A percentile compares a stretch with the other conserved stretches of the same genome.
Evolutionary conservation across 2,888 invertebrate genomes (phyloP).

Genomic region (Magallana nippona): DNA sequence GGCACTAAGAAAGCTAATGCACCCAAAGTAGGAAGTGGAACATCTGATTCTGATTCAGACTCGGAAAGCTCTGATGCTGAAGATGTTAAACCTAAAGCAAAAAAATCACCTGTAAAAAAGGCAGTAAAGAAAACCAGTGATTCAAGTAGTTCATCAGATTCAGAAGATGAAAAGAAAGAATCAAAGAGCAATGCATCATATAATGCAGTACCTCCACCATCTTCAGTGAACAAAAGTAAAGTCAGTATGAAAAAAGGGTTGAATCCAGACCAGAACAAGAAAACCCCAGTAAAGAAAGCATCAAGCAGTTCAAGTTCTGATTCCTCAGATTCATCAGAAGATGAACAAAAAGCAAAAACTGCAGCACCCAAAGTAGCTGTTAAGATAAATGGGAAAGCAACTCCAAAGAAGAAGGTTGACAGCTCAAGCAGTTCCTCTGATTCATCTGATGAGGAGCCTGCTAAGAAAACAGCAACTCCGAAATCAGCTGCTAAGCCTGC

Average conservation of each 20-base stretch:
- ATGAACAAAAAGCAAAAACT: constrained; percentile 36
- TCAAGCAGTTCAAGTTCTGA: constrained; percentile 37
- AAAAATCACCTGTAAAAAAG: constrained; percentile 32
- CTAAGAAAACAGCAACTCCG: constrained; percentile 1
- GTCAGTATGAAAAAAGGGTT: not conserved
- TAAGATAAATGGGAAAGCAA: constrained; percentile 43
- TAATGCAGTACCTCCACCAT: constrained; percentile 57
- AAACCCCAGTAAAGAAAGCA: not conserved
- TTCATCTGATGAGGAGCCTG: constrained; percentile 37
- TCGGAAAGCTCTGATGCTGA: constrained; percentile 57
- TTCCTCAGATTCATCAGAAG: constrained; percentile 38
- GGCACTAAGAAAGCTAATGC: not conserved
- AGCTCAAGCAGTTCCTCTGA: constrained; percentile 36
- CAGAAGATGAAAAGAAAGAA: constrained; percentile 35
- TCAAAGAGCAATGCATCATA: constrained; percentile 42
- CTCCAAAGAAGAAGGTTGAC: constrained; percentile 21
- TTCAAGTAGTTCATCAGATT: constrained; percentile 27
- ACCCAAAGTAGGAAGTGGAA: constrained; percentile 40
- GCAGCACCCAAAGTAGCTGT: constrained; percentile 33
- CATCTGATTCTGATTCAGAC: constrained; percentile 65
- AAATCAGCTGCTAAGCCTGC: constrained; percentile 39
- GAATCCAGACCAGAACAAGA: not conserved
- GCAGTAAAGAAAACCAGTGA: not conserved
- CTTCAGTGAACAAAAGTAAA: constrained; percentile 24
- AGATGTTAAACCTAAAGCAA: constrained; percentile 22